phyloP scores from a whole-genome alignment of 2,797 vertebrate species.

The Alosa sapidissima region DNA sequence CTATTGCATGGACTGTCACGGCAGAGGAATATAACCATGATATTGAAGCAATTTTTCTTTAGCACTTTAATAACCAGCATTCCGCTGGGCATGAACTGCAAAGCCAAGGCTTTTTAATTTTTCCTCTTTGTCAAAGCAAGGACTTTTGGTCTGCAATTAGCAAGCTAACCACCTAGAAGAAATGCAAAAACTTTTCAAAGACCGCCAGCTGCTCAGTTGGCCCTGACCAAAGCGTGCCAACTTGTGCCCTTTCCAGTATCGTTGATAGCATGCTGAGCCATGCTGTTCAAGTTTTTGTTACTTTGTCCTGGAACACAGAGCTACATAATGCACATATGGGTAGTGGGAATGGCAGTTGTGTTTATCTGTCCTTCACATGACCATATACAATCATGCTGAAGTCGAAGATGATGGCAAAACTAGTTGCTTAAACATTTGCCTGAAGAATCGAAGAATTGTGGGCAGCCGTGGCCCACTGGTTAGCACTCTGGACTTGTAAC shows the following conservation, averaged over 20 bases:
- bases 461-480: no score
- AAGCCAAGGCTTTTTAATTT: neutral
- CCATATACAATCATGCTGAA: neutral
- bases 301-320: neutral
- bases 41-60: neutral
- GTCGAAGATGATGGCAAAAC: no score
- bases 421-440: no score
- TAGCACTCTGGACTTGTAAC: no score
- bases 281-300: neutral
- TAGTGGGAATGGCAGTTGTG: neutral
- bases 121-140: neutral
- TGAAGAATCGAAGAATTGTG: no score
- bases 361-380: neutral
- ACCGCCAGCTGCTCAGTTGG: neutral
- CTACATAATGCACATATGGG: neutral
- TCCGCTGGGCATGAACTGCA: neutral
- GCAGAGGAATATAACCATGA: neutral
- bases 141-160: neutral
- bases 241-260: neutral
- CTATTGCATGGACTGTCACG: neutral
- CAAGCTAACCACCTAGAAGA: neutral
- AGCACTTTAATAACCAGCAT: neutral
- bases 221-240: neutral
- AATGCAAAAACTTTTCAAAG: neutral
- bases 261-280: neutral